phyloP scores from a whole-genome alignment of 2,888 invertebrate species.

The Ornithoptera alexandrae region DNA sequence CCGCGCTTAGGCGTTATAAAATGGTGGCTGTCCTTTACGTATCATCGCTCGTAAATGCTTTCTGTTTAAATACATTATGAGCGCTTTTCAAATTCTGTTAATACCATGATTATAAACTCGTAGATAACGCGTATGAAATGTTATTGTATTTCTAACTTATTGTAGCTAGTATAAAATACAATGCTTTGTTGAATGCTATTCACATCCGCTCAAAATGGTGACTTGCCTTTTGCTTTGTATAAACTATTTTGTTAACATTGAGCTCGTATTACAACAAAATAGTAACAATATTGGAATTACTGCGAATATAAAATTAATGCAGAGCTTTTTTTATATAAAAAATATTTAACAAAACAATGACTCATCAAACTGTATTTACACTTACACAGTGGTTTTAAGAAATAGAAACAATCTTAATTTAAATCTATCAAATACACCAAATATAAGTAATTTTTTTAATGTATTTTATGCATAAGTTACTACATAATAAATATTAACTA shows the following conservation, averaged over 20 bases:
- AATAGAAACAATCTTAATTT: no score
- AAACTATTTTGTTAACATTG: constrained; percentile 32
- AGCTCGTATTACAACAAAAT: constrained; percentile 14
- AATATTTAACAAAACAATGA: constrained; percentile 29
- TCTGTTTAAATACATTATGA: constrained; percentile 50
- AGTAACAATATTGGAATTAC: neutral
- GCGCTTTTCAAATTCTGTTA: constrained; percentile 42
- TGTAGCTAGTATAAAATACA: constrained; percentile 49
- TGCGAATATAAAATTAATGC: neutral
- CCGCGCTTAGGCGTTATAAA: constrained; percentile 79
- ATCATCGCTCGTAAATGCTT: constrained; percentile 63
- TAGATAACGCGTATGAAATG: constrained; percentile 45
- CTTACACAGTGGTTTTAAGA: neutral
- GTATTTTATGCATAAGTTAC: no score
- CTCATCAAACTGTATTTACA: constrained; percentile 33
- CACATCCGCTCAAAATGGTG: constrained; percentile 84
- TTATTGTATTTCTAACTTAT: constrained; percentile 52
- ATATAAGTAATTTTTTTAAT: no score
- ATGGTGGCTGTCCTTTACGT: constrained; percentile 76
- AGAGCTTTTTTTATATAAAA: neutral
- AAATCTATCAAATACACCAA: no score
- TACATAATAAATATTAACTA: no score
- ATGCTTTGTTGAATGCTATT: constrained; percentile 72
- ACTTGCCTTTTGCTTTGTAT: constrained; percentile 68
- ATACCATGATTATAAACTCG: constrained; percentile 48